A percentile compares a stretch with the other conserved stretches of the same genome.
Evolutionary conservation across 1,140 invertebrate species (phyloP).

Genomic region (Drosophila repletoides): DNA sequence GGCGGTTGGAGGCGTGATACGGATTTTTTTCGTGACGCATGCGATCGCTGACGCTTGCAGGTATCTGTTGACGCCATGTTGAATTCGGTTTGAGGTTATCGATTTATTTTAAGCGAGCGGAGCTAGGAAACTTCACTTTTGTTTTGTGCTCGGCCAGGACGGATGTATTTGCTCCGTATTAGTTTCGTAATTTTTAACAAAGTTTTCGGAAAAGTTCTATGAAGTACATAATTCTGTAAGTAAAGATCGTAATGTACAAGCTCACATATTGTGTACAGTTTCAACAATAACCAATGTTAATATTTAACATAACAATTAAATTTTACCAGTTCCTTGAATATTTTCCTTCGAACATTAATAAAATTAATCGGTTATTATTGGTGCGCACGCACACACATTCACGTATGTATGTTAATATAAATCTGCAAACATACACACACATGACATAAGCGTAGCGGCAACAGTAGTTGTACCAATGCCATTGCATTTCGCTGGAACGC

Average conservation of each 20-base stretch:
- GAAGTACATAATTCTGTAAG: too few species aligned
- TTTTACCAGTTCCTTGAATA: too few species aligned
- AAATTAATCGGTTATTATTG: slow-evolving; percentile 12
- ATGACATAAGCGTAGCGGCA: slow-evolving; percentile 24
- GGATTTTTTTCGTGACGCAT: slow-evolving; percentile 58
- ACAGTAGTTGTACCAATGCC: slow-evolving; percentile 46
- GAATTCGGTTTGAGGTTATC: slow-evolving; percentile 58
- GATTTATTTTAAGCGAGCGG: slow-evolving; percentile 17
- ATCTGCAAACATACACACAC: slow-evolving; percentile 1
- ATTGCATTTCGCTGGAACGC: slow-evolving; percentile 56
- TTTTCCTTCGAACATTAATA: too few species aligned
- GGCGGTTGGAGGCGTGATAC: not conserved
- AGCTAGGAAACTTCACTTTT: too few species aligned
- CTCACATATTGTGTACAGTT: not conserved
- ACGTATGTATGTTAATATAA: not conserved
- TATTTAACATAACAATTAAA: too few species aligned
- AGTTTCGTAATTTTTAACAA: too few species aligned
- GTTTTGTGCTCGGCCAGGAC: too few species aligned
- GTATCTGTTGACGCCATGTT: slow-evolving; percentile 65
- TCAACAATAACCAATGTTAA: too few species aligned
- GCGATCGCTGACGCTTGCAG: slow-evolving; percentile 57
- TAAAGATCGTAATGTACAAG: not conserved
- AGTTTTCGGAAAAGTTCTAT: too few species aligned
- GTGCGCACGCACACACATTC: slow-evolving; percentile 29
- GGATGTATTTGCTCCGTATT: too few species aligned